phyloP scores from a whole-genome alignment of 2,113 vertebrate genomes.

The Tapirus terrestris region DNA sequence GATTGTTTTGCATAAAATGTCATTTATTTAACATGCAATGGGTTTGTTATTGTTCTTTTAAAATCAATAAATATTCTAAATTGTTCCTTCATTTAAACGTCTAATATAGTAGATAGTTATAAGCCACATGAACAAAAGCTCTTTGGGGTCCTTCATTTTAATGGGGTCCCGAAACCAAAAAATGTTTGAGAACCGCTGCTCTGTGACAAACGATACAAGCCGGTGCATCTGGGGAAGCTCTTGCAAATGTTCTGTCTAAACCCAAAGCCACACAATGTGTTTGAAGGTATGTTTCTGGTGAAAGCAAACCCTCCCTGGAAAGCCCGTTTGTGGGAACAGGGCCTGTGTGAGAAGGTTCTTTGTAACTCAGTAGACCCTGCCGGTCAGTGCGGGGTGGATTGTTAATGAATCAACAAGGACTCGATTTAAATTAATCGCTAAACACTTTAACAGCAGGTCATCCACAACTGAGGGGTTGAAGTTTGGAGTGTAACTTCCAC shows the following conservation, averaged over 20 bases:
- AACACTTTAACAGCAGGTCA: not conserved
- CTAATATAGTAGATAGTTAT: not conserved
- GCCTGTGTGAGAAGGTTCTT: not conserved
- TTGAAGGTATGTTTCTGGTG: not conserved
- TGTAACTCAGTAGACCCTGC: not conserved
- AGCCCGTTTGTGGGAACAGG: accelerated
- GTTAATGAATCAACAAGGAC: slow-evolving; percentile 36
- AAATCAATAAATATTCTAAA: not conserved
- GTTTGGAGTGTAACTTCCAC: not conserved
- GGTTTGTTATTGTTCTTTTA: not conserved
- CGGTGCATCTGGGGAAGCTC: not conserved
- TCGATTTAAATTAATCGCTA: slow-evolving; percentile 21
- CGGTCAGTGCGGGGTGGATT: accelerated
- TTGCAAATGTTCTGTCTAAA: not conserved
- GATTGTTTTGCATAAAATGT: not conserved
- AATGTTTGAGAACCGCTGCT: not conserved
- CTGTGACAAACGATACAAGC: accelerated
- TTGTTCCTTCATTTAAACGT: not conserved
- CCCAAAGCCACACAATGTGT: not conserved
- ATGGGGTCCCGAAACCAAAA: not conserved
- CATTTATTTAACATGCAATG: not conserved
- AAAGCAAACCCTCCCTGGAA: not conserved
- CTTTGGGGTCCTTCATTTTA: not conserved
- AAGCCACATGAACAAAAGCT: not conserved
- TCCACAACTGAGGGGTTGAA: not conserved